phyloP scores from a whole-genome alignment of 2,113 vertebrate species.

The Chloebia gouldiae region DNA sequence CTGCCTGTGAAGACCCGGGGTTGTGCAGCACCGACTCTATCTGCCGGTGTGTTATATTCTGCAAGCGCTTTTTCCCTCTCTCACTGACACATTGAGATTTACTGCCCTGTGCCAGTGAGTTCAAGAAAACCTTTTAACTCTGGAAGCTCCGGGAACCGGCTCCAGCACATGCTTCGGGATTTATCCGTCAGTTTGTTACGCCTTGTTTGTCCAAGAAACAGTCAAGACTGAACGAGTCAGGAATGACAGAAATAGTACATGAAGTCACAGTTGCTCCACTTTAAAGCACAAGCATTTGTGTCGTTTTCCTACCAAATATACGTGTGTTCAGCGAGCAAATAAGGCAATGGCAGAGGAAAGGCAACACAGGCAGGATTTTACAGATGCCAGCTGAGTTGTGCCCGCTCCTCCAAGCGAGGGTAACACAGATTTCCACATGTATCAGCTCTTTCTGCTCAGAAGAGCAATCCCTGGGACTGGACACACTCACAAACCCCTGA shows the following conservation, averaged over 20 bases:
- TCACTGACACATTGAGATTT: slow-evolving; percentile 43
- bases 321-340: not conserved
- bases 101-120: slow-evolving; percentile 42
- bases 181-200: not conserved
- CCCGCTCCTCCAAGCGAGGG: not conserved
- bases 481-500: not conserved
- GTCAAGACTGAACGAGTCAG: slow-evolving; percentile 31
- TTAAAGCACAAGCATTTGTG: slow-evolving; percentile 27
- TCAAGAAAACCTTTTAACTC: slow-evolving; percentile 62
- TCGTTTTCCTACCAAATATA: not conserved
- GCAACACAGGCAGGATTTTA: not conserved
- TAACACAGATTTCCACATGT: not conserved
- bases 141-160: not conserved
- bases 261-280: slow-evolving; percentile 47
- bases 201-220: slow-evolving; percentile 55
- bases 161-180: slow-evolving; percentile 22
- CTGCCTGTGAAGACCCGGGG: not conserved
- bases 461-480: not conserved
- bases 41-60: not conserved
- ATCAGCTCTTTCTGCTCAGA: not conserved
- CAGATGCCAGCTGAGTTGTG: not conserved
- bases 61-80: not conserved
- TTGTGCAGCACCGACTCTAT: not conserved
- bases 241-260: slow-evolving; percentile 61
- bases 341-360: slow-evolving; percentile 13